Conservation (phyloP, 2,888 invertebrate species). For the Troglohyphantes excavatus region DNA sequence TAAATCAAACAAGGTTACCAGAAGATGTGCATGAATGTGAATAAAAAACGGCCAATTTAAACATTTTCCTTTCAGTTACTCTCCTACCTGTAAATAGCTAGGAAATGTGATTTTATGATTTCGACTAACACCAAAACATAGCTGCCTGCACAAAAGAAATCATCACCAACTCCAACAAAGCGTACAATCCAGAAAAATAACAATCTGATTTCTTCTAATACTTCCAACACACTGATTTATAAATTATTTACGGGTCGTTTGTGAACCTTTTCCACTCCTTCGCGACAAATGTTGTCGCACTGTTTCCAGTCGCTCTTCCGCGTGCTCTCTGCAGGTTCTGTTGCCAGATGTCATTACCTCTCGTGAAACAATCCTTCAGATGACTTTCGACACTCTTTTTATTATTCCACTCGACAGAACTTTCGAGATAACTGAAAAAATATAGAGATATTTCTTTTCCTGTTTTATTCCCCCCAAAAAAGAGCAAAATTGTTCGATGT, state of each 20-base stretch:
- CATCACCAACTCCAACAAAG: not conserved
- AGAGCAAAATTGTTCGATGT: slow-evolving; percentile 38
- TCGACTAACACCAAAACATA: no score
- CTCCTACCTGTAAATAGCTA: no score
- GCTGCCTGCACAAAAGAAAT: not conserved
- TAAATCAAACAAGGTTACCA: no score
- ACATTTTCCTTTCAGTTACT: no score
- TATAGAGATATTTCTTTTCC: not conserved
- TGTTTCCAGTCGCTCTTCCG: no score
- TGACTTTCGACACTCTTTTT: slow-evolving; percentile 12
- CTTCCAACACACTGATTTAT: slow-evolving; percentile 34
- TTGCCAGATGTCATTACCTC: slow-evolving; percentile 44
- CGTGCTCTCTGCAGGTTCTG: not conserved
- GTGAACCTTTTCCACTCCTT: not conserved
- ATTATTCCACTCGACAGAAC: slow-evolving; percentile 4
- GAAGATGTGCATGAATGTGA: no score
- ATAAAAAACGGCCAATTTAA: no score
- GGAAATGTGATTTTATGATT: no score
- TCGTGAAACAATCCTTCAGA: slow-evolving; percentile 54
- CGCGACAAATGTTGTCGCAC: not conserved
- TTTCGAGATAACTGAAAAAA: slow-evolving; percentile 31
- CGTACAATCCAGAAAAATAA: not conserved
- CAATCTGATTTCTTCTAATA: slow-evolving; percentile 13
- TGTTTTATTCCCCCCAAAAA: not conserved
- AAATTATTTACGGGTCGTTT: slow-evolving; percentile 27